Base-by-base conservation (phyloP, 2,113 vertebrate species). In the Corythoichthys intestinalis region DNA sequence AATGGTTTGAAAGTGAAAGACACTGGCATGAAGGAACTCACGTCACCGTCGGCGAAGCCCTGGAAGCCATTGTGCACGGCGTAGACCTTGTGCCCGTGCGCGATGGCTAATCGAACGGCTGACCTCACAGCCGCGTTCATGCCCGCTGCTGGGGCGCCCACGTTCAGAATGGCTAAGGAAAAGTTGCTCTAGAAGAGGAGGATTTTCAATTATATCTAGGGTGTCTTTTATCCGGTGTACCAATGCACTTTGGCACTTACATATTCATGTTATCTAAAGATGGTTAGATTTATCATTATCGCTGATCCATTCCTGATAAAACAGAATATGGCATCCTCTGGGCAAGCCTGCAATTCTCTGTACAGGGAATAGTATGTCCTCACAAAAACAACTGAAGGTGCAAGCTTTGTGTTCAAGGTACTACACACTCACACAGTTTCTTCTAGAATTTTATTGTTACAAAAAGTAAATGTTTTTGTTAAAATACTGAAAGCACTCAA, bases 61-160 rank as follows among this genome's bases (percentile, higher is more conserved):
- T 95, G 93, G 0, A 96, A 98, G 83, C 97, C 96, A 0, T 98
- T 93, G 0, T 88, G 89, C 67, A 97, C 94, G 0, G 91, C 88
- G 0, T 94, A 98, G 71, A 98, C 78, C 0, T 87, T 94, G 88
- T 97, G 95, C 12, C 97, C 96, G 0, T 88, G 79, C 65, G 91
- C 91, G 20, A 98, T 90, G 4, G 92, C 91, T 0, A 95, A 84
- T 1, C 96, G 91, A 64, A 93, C 94, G 0, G 96, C 97, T 0
- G 97, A 96, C 73, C 97, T 89, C 77, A 94, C 95, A 0, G 94
- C 96, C 0, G 96, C 91, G 0, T 99, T 99, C 96, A 99, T 99
- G 69, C 97, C 97, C 0, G 94, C 93, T 0, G 96, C 95, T 0
- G 97, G 97, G 2, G 97, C 97, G 0, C 96, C 97, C 75, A 98